Evolutionary conservation across 2,797 vertebrate genomes (phyloP).

Genomic region (Acrossocheilus wenchowensis): DNA sequence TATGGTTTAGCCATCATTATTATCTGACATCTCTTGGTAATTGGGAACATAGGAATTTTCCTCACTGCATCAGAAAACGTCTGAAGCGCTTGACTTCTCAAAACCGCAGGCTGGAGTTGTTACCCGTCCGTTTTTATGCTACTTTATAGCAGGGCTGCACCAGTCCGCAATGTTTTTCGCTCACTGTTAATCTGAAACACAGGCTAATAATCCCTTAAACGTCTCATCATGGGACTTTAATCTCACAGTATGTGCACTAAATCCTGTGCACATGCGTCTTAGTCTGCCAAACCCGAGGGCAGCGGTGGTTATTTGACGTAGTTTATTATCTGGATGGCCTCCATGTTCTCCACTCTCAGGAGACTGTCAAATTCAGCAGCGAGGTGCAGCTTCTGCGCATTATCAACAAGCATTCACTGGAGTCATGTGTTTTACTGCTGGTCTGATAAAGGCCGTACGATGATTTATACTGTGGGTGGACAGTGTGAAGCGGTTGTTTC

Average conservation of each 20-base stretch:
- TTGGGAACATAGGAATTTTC: constrained; percentile 35
- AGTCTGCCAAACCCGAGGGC: background rate
- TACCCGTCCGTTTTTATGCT: constrained; percentile 30
- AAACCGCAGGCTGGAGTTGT: constrained; percentile 48
- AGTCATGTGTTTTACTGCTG: background rate
- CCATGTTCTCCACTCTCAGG: constrained; percentile 49
- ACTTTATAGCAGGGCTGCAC: constrained; percentile 26
- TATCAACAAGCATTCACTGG: background rate
- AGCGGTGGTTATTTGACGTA: constrained; percentile 17
- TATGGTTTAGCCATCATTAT: constrained; percentile 40
- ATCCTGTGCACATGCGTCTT: background rate
- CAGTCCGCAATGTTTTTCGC: background rate
- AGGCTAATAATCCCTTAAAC: background rate
- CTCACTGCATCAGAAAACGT: constrained; percentile 38
- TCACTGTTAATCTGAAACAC: background rate
- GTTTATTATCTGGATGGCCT: constrained; percentile 30
- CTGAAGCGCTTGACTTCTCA: constrained; percentile 15
- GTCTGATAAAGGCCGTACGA: background rate
- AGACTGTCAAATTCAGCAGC: constrained; percentile 54
- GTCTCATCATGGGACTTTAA: background rate
- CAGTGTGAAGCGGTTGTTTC: background rate
- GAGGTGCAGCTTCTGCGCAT: constrained; percentile 31
- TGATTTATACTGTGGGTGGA: background rate
- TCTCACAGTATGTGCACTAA: background rate
- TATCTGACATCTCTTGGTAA: constrained; percentile 22